phyloP scores from a whole-genome alignment of 2,797 vertebrate species.

The Gallinago stenura region DNA sequence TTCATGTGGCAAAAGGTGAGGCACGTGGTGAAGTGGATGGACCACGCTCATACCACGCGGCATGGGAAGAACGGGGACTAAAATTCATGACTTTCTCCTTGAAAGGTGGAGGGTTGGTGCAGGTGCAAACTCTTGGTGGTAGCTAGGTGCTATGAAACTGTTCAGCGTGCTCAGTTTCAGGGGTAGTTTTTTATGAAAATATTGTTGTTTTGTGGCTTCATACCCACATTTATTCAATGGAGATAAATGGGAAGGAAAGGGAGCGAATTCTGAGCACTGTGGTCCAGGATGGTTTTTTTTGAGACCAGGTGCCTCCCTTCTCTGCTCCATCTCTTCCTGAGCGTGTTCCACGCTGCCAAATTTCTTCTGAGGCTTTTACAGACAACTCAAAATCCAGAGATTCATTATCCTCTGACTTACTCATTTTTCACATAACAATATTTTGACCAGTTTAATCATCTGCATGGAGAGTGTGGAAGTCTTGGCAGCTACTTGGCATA shows the following conservation, averaged over 20 bases:
- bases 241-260: not conserved
- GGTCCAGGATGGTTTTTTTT: not conserved
- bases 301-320: not conserved
- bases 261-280: not conserved
- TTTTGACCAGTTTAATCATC: constrained; percentile 72
- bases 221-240: not conserved
- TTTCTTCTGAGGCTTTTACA: constrained; percentile 18
- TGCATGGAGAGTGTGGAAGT: constrained; percentile 57
- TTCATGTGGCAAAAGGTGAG: not conserved
- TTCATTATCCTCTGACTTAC: constrained; percentile 52
- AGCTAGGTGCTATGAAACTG: fast-evolving
- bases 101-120: no score
- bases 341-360: not conserved
- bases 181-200: not conserved
- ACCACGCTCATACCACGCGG: fast-evolving
- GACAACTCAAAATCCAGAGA: constrained; percentile 41
- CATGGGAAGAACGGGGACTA: not conserved
- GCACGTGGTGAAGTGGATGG: not conserved
- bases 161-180: not conserved
- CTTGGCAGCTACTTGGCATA: constrained; percentile 67
- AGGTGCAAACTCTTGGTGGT: not conserved
- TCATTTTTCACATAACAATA: constrained; percentile 63
- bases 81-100: not conserved
- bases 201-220: not conserved
- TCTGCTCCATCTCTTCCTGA: not conserved